Evolutionary conservation across 1,140 invertebrate genomes (phyloP), one percentile per base, ranked within the genome.

Genomic region (Drosophila bocqueti): DNA sequence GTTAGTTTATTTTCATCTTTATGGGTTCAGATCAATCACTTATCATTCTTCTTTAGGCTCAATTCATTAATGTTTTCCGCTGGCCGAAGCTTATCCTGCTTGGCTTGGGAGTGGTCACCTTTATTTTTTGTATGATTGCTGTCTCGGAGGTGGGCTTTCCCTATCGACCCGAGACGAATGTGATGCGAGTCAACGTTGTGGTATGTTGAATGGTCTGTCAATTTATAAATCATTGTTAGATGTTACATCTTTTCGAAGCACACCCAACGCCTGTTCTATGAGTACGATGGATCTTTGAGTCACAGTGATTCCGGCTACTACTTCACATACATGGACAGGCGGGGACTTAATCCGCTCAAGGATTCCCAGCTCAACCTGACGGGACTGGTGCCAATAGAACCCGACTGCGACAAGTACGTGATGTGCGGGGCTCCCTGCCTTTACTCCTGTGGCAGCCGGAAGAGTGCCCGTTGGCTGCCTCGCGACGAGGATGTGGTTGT

Each of bases 381-480:
- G 52, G 94, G 95, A 31, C 94, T 95, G 45, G 93, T 92, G 50
- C 76, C 92, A 36, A 94, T 96, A 18, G 83, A 93, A 13, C 92
- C 95, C 46, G 94, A 95, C 63, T 96, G 96, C 83, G 92, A 94
- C 16, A 93, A 94, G 55, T 94, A 95, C 81, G 93, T 96, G 45
- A 96, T 95, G 79, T 97, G 96, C 87, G 96, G 96, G 2, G 92
- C 96, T 79, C 96, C 96, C 16, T 96, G 96, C 91, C 94, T 95
- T 60, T 94, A 96, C 76, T 83, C 26, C 38, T 57, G 64, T 54
- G 40, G 31, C 13, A 24, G 65, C 13, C 60, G 81, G 3, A 43
- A 63, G 8, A 49, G 71, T 10, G 80, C 67, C 9, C 67, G 62
- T 11, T 92, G 79, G 76, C 55, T 92, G 29, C 74, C 79, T 0